A percentile compares a stretch with the other conserved stretches of the same genome.
phyloP scores from a whole-genome alignment of 2,113 vertebrate species.

The Crotalus viridis region DNA sequence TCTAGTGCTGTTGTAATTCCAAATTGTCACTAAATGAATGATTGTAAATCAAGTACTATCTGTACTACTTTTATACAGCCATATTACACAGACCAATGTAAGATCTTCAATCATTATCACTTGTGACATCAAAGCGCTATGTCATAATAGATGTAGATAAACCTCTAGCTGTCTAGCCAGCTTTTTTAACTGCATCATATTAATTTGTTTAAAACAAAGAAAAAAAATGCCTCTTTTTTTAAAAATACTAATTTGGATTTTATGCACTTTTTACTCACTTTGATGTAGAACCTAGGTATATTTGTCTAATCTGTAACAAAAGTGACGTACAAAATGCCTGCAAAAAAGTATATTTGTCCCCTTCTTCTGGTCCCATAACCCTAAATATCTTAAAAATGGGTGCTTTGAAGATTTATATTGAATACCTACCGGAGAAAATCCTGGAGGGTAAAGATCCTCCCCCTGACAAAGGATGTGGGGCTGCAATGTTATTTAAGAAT shows the following conservation, averaged over 20 bases:
- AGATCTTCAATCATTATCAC: neutral
- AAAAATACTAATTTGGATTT: neutral
- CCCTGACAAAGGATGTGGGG: slow-evolving; percentile 72
- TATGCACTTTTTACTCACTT: neutral
- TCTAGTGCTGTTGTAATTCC: no score
- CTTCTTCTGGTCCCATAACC: neutral
- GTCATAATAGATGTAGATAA: neutral
- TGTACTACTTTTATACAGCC: neutral
- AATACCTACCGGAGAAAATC: slow-evolving; percentile 78
- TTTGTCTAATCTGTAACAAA: neutral
- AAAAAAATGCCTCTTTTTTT: neutral
- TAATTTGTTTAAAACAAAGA: neutral
- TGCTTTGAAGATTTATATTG: slow-evolving; percentile 27
- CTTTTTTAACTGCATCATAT: neutral
- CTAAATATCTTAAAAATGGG: neutral
- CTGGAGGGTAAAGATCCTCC: slow-evolving; percentile 75
- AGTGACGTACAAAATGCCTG: neutral
- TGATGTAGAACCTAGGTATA: neutral
- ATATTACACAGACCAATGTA: neutral
- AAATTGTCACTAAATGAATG: no score
- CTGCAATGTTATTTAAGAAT: slow-evolving; percentile 76
- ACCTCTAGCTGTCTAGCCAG: neutral
- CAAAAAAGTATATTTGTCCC: slow-evolving; percentile 18
- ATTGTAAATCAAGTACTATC: no score
- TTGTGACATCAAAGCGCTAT: neutral